Evolutionary conservation across 2,113 vertebrate species (phyloP).

Genomic region (Forbesichthys agassizii): DNA sequence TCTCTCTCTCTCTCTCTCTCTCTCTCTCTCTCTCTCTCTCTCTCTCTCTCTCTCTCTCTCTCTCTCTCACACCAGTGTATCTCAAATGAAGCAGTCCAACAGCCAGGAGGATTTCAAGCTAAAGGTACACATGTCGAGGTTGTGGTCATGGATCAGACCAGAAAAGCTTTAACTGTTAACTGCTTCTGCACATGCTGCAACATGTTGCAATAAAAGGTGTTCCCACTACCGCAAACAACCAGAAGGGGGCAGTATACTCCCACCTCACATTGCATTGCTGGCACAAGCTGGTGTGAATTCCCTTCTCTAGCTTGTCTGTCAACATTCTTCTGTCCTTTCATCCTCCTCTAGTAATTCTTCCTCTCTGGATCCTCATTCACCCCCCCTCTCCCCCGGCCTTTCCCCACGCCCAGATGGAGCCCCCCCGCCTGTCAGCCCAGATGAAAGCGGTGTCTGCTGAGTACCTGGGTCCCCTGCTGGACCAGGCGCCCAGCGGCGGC

Average conservation of each 20-base stretch:
- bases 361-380: neutral
- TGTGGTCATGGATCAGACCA: neutral
- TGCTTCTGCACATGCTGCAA: too few species aligned
- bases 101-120: conserved; percentile 96
- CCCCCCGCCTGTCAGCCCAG: conserved; percentile 90
- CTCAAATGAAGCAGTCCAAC: conserved; percentile 90
- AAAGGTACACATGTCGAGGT: conserved; percentile 76
- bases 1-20: neutral
- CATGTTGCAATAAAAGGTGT: neutral
- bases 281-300: neutral
- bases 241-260: conserved; percentile 62
- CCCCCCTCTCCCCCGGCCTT: neutral
- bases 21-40: neutral
- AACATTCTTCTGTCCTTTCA: neutral
- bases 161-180: neutral
- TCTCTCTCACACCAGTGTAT: conserved; percentile 71
- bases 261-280: conserved; percentile 2
- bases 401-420: conserved; percentile 80
- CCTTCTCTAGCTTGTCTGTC: neutral
- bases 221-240: conserved; percentile 29
- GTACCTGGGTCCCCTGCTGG: conserved; percentile 87
- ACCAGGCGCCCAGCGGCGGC: conserved; percentile 78
- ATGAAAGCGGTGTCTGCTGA: conserved; percentile 95
- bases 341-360: neutral
- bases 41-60: conserved; percentile 3